Evolutionary conservation across 2,888 invertebrate genomes (phyloP).

Genomic region (Neocrepidodera transversa): DNA sequence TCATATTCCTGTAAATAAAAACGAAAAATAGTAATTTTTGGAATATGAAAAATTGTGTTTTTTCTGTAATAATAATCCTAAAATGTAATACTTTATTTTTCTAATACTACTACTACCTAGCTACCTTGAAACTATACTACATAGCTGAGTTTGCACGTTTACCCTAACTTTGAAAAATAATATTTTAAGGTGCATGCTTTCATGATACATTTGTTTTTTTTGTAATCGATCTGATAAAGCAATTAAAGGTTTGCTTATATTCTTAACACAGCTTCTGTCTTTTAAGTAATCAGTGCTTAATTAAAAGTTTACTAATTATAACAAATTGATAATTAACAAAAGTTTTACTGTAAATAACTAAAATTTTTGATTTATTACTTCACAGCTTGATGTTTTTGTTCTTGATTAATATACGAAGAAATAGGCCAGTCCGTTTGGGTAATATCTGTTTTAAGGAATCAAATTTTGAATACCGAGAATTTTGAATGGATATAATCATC

Average conservation of each 20-base stretch:
- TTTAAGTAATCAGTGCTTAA: background rate
- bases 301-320: slow-evolving; percentile 9
- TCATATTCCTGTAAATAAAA: background rate
- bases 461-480: no score
- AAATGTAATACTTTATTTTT: background rate
- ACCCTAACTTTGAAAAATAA: background rate
- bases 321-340: background rate
- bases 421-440: background rate
- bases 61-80: background rate
- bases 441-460: no score
- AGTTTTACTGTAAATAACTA: slow-evolving; percentile 1
- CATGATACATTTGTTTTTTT: background rate
- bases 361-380: background rate
- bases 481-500: no score
- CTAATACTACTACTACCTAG: background rate
- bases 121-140: background rate
- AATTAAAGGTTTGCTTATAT: background rate
- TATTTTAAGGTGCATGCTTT: background rate
- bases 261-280: background rate
- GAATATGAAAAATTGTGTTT: background rate
- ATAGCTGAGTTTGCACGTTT: background rate
- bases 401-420: background rate
- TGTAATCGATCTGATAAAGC: background rate
- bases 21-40: background rate
- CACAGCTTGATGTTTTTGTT: background rate